Evolutionary conservation across 1,140 invertebrate species (phyloP).

Genomic region (Ceratoteleas bidentatus): DNA sequence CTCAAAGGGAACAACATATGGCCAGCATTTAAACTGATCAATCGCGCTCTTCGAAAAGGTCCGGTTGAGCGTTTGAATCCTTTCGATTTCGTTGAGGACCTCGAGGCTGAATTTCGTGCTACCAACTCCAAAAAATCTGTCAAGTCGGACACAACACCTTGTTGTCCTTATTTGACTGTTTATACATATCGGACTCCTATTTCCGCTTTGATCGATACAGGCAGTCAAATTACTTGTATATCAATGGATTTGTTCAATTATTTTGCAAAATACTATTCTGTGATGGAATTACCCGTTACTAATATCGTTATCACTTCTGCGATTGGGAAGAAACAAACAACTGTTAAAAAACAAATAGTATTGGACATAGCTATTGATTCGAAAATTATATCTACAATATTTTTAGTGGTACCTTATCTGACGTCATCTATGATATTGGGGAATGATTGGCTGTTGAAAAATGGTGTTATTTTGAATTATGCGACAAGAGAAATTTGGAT

Average conservation of each 20-base stretch:
- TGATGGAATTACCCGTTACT: too few relatives aligned
- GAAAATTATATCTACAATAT: neutral
- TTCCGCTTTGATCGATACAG: too few relatives aligned
- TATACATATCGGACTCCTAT: too few relatives aligned
- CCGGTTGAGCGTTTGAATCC: slow-evolving; percentile 1
- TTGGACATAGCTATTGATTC: neutral
- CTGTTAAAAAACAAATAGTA: neutral
- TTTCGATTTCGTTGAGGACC: slow-evolving; percentile 19
- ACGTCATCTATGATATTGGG: neutral
- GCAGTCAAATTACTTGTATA: too few relatives aligned
- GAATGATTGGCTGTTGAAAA: slow-evolving; percentile 7
- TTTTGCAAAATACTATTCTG: too few relatives aligned
- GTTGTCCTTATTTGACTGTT: too few relatives aligned
- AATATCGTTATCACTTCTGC: too few relatives aligned
- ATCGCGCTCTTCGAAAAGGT: slow-evolving; percentile 5
- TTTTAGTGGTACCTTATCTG: slow-evolving; percentile 10
- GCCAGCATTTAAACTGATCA: slow-evolving; percentile 16
- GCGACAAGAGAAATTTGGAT: neutral
- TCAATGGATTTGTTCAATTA: too few relatives aligned
- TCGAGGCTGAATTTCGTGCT: neutral
- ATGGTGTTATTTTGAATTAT: slow-evolving; percentile 7
- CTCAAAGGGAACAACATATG: too few relatives aligned
- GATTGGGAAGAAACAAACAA: too few relatives aligned
- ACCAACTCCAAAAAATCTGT: too few relatives aligned
- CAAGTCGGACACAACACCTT: too few relatives aligned